Percentiles rank a stretch among this genome's conserved stretches.
These are phyloP conservation scores for Furcifer pardalis DNA, from an alignment of 2,797 vertebrate species.

Conservation along the genomic window DNA sequence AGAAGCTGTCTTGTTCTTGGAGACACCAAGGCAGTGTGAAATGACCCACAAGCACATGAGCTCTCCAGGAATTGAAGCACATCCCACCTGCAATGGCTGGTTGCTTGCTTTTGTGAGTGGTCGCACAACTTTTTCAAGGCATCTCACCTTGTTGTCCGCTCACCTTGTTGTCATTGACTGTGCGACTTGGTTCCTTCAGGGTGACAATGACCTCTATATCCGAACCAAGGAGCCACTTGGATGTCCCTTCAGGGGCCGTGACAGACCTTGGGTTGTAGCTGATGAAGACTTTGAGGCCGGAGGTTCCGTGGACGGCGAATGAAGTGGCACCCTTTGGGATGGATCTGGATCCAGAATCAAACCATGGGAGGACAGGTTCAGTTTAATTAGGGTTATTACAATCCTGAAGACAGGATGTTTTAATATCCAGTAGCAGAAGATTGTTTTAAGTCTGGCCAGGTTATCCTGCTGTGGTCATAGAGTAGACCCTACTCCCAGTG, in stretches of 20 bases:
- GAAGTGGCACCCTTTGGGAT: conserved; percentile 52
- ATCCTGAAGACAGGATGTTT: background rate
- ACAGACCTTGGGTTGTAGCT: conserved; percentile 36
- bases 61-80: accelerated
- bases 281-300: conserved; percentile 52
- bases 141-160: accelerated
- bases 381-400: background rate
- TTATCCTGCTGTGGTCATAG: too few relatives aligned
- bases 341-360: conserved; percentile 51
- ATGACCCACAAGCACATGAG: too few relatives aligned
- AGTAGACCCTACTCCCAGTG: too few relatives aligned
- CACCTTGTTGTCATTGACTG: conserved; percentile 72
- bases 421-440: background rate
- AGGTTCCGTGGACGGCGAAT: conserved; percentile 69
- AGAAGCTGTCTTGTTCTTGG: accelerated
- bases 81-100: accelerated
- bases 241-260: conserved; percentile 36
- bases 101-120: accelerated
- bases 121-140: too few relatives aligned
- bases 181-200: conserved; percentile 58
- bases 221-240: conserved; percentile 62
- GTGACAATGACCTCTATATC: conserved; percentile 61
- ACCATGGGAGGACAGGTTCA: accelerated
- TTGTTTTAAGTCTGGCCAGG: background rate
- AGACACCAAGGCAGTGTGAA: background rate